phyloP scores from a whole-genome alignment of 2,113 vertebrate genomes.

The Sylvilagus bachmani region DNA sequence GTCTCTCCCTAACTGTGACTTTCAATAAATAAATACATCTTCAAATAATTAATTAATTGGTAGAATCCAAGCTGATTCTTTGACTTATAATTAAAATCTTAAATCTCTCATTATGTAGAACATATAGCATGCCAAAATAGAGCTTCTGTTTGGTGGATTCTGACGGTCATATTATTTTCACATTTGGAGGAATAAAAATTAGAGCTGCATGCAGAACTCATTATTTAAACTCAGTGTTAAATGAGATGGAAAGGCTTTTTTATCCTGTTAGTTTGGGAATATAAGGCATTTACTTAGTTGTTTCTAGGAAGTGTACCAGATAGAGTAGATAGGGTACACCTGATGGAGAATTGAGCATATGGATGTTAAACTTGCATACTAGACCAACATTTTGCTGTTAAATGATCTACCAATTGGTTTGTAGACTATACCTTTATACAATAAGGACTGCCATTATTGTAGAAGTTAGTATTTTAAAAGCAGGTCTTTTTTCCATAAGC shows the following conservation, averaged over 20 bases:
- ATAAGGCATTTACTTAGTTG: slow-evolving; percentile 51
- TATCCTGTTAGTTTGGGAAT: not conserved
- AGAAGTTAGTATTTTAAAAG: slow-evolving; percentile 42
- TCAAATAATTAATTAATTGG: too few relatives aligned
- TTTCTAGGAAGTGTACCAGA: slow-evolving; percentile 76
- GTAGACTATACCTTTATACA: slow-evolving; percentile 54
- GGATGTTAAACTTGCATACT: slow-evolving; percentile 73
- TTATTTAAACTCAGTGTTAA: slow-evolving; percentile 34
- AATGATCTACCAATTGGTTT: slow-evolving; percentile 73
- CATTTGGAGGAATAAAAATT: not conserved
- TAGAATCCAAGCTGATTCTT: too few relatives aligned
- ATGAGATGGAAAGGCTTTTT: slow-evolving; percentile 13
- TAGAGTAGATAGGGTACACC: slow-evolving; percentile 77
- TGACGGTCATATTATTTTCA: not conserved
- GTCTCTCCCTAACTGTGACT: too few relatives aligned
- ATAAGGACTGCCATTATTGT: slow-evolving; percentile 59
- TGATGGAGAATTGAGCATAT: slow-evolving; percentile 74
- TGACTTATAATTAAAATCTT: too few relatives aligned
- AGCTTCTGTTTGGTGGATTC: not conserved
- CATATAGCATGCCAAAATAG: not conserved
- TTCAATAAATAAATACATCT: too few relatives aligned
- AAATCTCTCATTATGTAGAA: not conserved
- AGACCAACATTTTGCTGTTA: slow-evolving; percentile 70
- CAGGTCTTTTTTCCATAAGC: too few relatives aligned
- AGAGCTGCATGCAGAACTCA: not conserved